Evolutionary conservation across 2,888 invertebrate species (phyloP).

Genomic region (Pandemis corylana): DNA sequence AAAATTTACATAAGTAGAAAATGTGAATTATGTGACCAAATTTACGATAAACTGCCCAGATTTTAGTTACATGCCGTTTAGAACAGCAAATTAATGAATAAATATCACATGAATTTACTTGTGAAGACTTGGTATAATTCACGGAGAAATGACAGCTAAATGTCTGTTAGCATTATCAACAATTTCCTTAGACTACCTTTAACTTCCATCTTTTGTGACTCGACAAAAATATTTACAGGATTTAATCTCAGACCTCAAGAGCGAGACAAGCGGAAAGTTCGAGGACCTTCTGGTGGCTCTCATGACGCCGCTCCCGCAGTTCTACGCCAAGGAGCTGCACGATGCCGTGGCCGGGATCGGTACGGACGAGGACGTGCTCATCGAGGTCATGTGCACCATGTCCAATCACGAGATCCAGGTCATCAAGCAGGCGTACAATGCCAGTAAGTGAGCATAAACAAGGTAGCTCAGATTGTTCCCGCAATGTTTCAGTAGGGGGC

Average conservation of each 20-base stretch:
- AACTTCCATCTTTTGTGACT: neutral
- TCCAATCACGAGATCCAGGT: conserved; percentile 93
- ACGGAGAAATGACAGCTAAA: too few species aligned
- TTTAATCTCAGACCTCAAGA: conserved; percentile 92
- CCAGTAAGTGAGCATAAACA: conserved; percentile 84
- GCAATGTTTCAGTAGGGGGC: too few species aligned
- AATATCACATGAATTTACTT: too few species aligned
- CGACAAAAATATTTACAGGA: conserved; percentile 75
- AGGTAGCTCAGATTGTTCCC: too few species aligned
- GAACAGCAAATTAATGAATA: too few species aligned
- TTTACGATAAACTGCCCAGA: too few species aligned
- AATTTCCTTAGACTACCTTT: too few species aligned
- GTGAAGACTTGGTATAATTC: too few species aligned
- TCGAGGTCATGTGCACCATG: conserved; percentile 95
- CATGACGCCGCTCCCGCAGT: conserved; percentile 93
- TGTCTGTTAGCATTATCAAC: too few species aligned
- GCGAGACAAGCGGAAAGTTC: conserved; percentile 95
- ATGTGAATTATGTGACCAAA: too few species aligned
- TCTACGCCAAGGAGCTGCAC: conserved; percentile 92
- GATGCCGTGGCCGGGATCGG: conserved; percentile 94
- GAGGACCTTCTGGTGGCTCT: conserved; percentile 92
- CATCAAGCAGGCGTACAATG: conserved; percentile 91
- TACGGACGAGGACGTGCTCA: conserved; percentile 93
- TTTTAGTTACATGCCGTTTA: too few species aligned
- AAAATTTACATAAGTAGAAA: too few species aligned